Evolutionary conservation across 2,888 invertebrate species (phyloP).

Genomic region (Pemphredon lugubris): DNA sequence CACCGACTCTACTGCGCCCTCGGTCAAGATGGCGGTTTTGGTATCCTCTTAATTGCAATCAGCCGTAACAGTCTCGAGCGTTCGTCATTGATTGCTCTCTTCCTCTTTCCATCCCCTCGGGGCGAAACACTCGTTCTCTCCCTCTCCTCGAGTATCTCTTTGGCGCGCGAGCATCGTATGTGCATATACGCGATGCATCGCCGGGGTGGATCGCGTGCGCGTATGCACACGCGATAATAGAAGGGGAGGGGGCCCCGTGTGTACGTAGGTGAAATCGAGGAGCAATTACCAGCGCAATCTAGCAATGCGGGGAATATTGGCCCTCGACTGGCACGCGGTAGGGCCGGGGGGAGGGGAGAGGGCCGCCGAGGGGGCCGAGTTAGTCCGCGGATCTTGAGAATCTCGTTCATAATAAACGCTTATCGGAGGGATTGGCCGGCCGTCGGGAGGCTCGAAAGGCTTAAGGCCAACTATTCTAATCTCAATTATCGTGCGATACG

Average conservation of each 20-base stretch:
- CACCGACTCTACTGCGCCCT: no score
- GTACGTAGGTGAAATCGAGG: slow-evolving; percentile 58
- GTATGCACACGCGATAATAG: slow-evolving; percentile 20
- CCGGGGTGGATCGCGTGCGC: slow-evolving; percentile 8
- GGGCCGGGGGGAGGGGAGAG: neutral
- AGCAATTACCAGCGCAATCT: slow-evolving; percentile 71
- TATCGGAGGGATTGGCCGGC: slow-evolving; percentile 62
- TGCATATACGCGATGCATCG: slow-evolving; percentile 8
- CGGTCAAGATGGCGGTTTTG: slow-evolving; percentile 48
- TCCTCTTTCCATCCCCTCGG: neutral
- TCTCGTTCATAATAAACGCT: slow-evolving; percentile 63
- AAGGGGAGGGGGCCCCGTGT: slow-evolving; percentile 42
- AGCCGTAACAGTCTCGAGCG: slow-evolving; percentile 43
- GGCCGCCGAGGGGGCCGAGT: slow-evolving; percentile 35
- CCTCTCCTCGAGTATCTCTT: neutral
- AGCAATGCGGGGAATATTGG: slow-evolving; percentile 36
- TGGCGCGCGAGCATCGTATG: neutral
- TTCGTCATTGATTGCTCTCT: slow-evolving; percentile 1
- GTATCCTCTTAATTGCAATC: slow-evolving; percentile 57
- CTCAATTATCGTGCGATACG: slow-evolving; percentile 66
- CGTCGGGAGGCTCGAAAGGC: slow-evolving; percentile 61
- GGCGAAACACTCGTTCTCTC: neutral
- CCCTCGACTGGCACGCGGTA: no score
- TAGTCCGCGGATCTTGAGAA: slow-evolving; percentile 48
- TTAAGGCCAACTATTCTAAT: slow-evolving; percentile 61